Evolutionary conservation across 2,113 vertebrate species (phyloP).

Genomic region (Sigmodon hispidus): DNA sequence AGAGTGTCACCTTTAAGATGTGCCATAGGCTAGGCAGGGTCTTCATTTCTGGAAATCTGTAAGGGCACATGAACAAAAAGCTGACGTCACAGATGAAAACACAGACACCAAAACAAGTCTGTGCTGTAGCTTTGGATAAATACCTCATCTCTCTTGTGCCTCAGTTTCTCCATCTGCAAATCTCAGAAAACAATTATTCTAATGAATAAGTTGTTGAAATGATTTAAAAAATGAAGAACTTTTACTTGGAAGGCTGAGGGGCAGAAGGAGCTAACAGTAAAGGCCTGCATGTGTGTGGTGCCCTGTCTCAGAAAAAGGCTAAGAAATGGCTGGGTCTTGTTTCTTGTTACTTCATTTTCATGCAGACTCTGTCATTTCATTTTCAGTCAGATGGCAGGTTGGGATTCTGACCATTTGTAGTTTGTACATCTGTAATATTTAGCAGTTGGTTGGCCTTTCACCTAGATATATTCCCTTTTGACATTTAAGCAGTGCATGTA

Average conservation of each 20-base stretch:
- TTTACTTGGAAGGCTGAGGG: neutral
- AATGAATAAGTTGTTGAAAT: neutral
- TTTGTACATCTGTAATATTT: neutral
- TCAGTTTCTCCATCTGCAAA: neutral
- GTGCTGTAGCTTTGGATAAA: neutral
- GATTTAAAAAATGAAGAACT: neutral
- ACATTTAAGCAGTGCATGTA: neutral
- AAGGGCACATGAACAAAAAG: neutral
- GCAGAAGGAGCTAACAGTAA: neutral
- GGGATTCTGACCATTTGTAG: slow-evolving; percentile 5
- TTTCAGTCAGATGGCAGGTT: neutral
- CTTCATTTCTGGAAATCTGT: too few species aligned
- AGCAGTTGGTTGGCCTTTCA: neutral
- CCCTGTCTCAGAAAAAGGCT: neutral
- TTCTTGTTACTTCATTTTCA: neutral
- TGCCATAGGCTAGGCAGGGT: too few species aligned
- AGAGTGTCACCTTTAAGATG: neutral
- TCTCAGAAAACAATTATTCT: neutral
- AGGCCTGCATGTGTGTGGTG: neutral
- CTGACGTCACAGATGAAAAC: neutral
- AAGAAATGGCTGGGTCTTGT: neutral
- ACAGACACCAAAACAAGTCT: neutral
- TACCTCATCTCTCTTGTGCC: neutral
- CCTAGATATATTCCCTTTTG: neutral
- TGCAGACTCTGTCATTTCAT: neutral